A percentile compares a stretch with the other conserved stretches of the same genome.
These are phyloP conservation scores for Eudasyphora cyanicolor DNA, from an alignment of 2,888 invertebrate species.

Conservation along the genomic window DNA sequence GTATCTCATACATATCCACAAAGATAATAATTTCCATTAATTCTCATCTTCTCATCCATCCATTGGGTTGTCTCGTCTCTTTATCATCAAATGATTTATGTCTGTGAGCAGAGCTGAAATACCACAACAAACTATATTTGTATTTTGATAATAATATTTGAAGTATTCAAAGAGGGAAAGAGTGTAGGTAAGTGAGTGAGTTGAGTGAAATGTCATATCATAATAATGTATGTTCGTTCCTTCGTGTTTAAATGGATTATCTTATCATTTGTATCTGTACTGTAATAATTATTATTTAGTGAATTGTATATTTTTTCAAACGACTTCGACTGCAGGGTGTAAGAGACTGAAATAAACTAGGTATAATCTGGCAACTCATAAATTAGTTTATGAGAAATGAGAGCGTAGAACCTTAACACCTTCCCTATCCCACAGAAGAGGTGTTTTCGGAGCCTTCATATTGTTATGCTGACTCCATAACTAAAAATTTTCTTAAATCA, in stretches of 20 bases:
- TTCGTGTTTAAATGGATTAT: neutral
- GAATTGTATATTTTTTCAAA: neutral
- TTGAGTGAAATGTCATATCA: slow-evolving; percentile 21
- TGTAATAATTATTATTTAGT: neutral
- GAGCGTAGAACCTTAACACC: too few relatives aligned
- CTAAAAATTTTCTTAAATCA: too few relatives aligned
- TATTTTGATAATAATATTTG: neutral
- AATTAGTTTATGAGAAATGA: neutral
- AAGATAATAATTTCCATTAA: neutral
- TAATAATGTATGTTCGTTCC: neutral
- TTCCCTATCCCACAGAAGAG: too few relatives aligned
- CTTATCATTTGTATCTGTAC: slow-evolving; percentile 40
- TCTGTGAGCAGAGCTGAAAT: neutral
- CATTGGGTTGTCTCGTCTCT: too few relatives aligned
- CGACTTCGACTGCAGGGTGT: neutral
- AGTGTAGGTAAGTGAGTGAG: neutral
- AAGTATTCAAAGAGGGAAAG: neutral
- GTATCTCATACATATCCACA: neutral
- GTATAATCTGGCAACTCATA: neutral
- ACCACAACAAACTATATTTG: neutral
- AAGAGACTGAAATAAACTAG: neutral
- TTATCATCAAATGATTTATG: slow-evolving; percentile 17
- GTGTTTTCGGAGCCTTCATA: too few relatives aligned
- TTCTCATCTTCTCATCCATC: neutral
- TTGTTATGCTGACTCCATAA: too few relatives aligned